Evolutionary conservation across 2,797 vertebrate genomes (phyloP), one percentile per base, ranked within the genome.

Genomic region (Chromis chromis): DNA sequence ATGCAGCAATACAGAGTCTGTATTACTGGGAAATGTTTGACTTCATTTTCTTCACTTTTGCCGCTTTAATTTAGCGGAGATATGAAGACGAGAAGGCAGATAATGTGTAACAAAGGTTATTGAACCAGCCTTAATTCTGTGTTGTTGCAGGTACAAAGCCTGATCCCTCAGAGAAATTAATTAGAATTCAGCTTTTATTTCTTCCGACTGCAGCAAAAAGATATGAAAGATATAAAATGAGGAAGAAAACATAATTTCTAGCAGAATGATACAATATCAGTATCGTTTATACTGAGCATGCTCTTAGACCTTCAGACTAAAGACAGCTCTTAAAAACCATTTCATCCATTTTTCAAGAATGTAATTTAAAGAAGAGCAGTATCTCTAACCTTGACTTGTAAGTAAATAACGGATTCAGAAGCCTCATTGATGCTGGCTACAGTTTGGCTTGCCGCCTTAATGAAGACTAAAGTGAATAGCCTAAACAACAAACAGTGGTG

Each of bases 381-480:
- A 70, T 69, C n/a, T 44, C 13, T 57, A 67, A 82, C 78, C 77
- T 81, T 86, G 79, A 73, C 62, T 76, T 71, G 59, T 67, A 70
- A 74, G 77, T 78, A 80, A 84, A 82, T 40, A 68, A 65, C 33
- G 60, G 49, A 76, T 76, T 75, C 28, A 62, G 28, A 62, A 40
- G 64, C 44, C 11, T 59, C 24, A 44, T 65, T 83, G 70, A 74
- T 78, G 74, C 52, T 48, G 12, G 49, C 61, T 64, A 27, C 54
- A 68, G 61, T 70, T 78, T 66, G 22, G 49, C 62, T 66, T 58
- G 58, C 64, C 54, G 79, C 58, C n/a, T 74, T 85, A 84, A 91
- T 88, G 79, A 89, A 78, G 67, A 90, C 82, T 79, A 83, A 87
- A 88, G 61, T 74, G 80, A 84, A 86, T 86, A 31, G 83, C 11